Evolutionary conservation across 35 echinoderm and acorn worm species (phyloP), one percentile per base, ranked within the genome.

Genomic region (Eucidaris tribuloides): DNA sequence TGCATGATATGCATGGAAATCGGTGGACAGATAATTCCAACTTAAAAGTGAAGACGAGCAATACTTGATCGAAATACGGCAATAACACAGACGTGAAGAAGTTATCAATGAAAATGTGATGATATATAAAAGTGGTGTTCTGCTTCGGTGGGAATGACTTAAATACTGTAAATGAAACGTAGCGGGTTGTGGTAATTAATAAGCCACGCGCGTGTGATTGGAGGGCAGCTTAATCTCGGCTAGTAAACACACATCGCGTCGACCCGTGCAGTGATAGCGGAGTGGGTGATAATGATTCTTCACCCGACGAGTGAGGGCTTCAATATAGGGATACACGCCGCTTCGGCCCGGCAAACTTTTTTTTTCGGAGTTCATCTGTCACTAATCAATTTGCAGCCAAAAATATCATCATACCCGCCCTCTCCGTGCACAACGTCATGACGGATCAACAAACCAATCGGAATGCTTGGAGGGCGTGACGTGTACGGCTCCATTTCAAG

Each of bases 321-420:
- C 68, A 74, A 44, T 41, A 74, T 74, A 44, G 24, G n/a, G 68
- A 74, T 44, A 44, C 68, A 74, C 68, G 44, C 41, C 68, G 38
- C 68, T 74, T 42, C 68, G 68, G 38, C 37, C 29, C 68, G 5
- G 40, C 25, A 74, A 74, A 74, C 68, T 74, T 64, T n/a, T n/a
- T n/a, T n/a, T n/a, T 64, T 74, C 68, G 68, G 68, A 5, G 34
- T 38, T 88, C 35, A 56, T 88, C 85, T 88, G 85, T 80, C 85
- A 80, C 17, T 88, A 79, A 79, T 79, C 76, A 88, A 88, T 80
- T 88, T 58, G 58, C 60, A 50, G 50, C 29, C 68, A 33, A 74
- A 74, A 74, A 74, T 74, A 74, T 74, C 68, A 40, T 31, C 68
- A 74, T 36, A 74, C 68, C 68, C 68, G 68, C 68, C 68, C 68